Base-by-base conservation (phyloP, 2,888 invertebrate genomes). In the Agrilus biguttatus region DNA sequence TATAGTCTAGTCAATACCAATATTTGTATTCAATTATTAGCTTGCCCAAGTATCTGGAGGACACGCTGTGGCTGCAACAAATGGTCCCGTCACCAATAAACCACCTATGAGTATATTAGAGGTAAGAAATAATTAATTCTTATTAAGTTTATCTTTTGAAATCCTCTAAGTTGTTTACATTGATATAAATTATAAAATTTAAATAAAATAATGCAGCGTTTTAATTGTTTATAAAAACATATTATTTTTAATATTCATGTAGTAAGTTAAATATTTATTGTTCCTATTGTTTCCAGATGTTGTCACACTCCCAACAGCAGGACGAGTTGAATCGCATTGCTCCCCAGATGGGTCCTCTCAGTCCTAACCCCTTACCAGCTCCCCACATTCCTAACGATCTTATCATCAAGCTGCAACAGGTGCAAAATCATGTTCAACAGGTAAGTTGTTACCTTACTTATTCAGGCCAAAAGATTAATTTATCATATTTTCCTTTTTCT, bases 21-120 rank as follows among this genome's bases (percentile, higher is more conserved):
- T 17, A 4, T 3, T 17, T 17, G 17, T 17, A 17, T 17, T 17
- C 2, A 17, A 17, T 4, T 17, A 33, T 6, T 57, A 80, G 79
- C 60, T 81, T 67, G 80, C 78, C 61, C 80, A 80, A 63, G 77
- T 78, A 53, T 75, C 75, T 38, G 78, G 77, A 53, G 78, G 78
- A 10, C 78, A 78, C 62, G 76, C 74, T 47, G 73, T 77, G 45
- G 66, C 78, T 47, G 77, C 78, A 40, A 54, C 45, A 38, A 72
- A 74, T 56, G 71, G 71, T 37, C 68, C 71, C 39, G 60, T 66
- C 49, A 55, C 63, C 32, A 42, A 41, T 36, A 60, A 62, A 49
- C 65, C 66, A 49, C 68, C 74, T 19, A 72, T 77, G 73, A 75
- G 71, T 49, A 62, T 77, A 48, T 58, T 77, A 49, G 78, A 79